Base-by-base conservation (phyloP, 2,888 invertebrate genomes). In the Chrysotoxum bicinctum region DNA sequence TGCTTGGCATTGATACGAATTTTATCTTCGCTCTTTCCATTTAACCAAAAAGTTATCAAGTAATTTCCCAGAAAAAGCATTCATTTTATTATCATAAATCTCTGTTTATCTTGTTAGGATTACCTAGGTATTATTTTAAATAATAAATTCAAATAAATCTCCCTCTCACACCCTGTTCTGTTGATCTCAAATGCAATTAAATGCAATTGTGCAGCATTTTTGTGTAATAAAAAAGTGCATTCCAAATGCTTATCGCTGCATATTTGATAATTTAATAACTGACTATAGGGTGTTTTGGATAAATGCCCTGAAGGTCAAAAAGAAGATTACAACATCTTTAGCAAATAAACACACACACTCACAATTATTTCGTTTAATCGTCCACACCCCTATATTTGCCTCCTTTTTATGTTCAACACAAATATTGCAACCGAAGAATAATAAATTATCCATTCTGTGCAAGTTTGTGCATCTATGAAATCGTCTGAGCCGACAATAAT, bases 381-480 rank as follows among this genome's bases (percentile, higher is more conserved):
- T 1, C 10, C 16, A 8, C 16, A 4, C 54, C 54, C 54, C n/a
- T 9, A 10, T 10, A 30, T 16, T 2, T 30, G 10, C 23, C 14
- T 60, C 37, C 2, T 23, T 21, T 30, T 37, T 19, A 6, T 52
- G 30, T 19, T 23, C 12, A 32, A 69, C 73, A 77, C 77, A 77
- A 73, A 73, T 73, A 68, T 40, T 64, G 45, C 77, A 73, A 62
- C 40, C 68, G 26, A 83, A 62, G 68, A 50, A 68, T 69, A 77
- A 83, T 83, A 83, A 83, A 78, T 83, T 73, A 77, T 72, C 72
- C 66, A 82, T 77, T 62, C 72, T 80, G 60, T 58, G 64, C 54
- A 81, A 81, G 70, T 64, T 9, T 43, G n/a, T 32, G 82, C 82
- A 83, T 82, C 76, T 72, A 73, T 76, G 68, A 77, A 82, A 77